Base-by-base conservation (phyloP, 2,113 vertebrate genomes). In the Cisticola juncidis region DNA sequence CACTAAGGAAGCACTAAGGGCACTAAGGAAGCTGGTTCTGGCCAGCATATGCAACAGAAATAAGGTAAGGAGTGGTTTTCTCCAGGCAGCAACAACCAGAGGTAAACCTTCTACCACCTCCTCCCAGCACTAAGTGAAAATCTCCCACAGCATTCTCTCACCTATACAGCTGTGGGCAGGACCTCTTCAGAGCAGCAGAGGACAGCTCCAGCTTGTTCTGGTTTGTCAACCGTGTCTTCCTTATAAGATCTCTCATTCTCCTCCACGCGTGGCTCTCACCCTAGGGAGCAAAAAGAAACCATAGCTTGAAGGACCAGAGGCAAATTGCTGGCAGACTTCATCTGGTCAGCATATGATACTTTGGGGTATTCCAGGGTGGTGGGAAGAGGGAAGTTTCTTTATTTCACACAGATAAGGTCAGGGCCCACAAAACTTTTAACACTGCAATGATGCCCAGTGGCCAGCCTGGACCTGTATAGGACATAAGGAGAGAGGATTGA, bases 111-210 rank as follows among this genome's bases (percentile, higher is more conserved):
- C 31, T n/a, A 73, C 19, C 51, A 48, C 15, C 20, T 73, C n/a
- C 23, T 79, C 71, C 45, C 24, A 71, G 16, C 10, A 38, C 23
- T 22, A 42, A 40, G 26, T 51, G 40, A 64, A 33, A 85, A 51
- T 62, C 25, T 78, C 36, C 61, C 9, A 21, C 25, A 69, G 33
- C 12, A 7, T 48, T 77, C 44, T 18, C 60, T 94, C 96, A 99
- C 98, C 98, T 98, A 94, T 98, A 99, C 54, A 99, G 56, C 82
- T 99, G 98, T 44, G 98, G 98, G 77, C 98, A 99, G 23, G 98
- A 99, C 90, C 98, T 98, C 96, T 99, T 99, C 66, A 99, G 96
- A 42, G 98, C 98, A 35, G 95, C 65, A 2, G 98, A 98, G 29
- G 95, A 97, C 65, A 98, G 86, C 40, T 97, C 98, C 81, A 98